Percentiles rank a stretch among this genome's conserved stretches.
These are phyloP conservation scores for Drosophila pectinifera DNA, from an alignment of 1,140 invertebrate genomes.

Conservation along the genomic window DNA sequence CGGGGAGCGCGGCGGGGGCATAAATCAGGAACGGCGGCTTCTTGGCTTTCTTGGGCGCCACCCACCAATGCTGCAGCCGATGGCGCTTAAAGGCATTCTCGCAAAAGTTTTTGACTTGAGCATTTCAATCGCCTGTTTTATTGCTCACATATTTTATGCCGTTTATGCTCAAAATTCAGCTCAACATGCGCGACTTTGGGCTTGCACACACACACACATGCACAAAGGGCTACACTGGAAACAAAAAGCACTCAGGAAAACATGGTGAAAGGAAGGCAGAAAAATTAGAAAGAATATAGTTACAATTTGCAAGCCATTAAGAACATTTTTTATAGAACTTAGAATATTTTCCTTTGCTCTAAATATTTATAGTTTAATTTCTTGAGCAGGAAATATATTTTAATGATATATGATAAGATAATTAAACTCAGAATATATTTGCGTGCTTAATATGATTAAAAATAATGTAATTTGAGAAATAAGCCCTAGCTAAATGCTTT, in stretches of 20 bases:
- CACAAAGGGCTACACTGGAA: conserved; percentile 24
- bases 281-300: too few relatives aligned
- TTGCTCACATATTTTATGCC: conserved; percentile 83
- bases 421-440: too few relatives aligned
- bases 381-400: not conserved
- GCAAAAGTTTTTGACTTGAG: conserved; percentile 80
- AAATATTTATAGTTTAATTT: too few relatives aligned
- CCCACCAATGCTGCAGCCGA: conserved; percentile 55
- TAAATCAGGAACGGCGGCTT: conserved; percentile 64
- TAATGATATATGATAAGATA: too few relatives aligned
- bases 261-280: not conserved
- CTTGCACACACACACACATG: conserved; percentile 12
- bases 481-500: too few relatives aligned
- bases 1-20: conserved; percentile 47
- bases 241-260: not conserved
- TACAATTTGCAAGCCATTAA: too few relatives aligned
- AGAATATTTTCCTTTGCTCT: too few relatives aligned
- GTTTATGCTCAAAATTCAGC: conserved; percentile 81
- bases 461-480: not conserved
- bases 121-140: conserved; percentile 83
- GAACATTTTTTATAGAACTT: too few relatives aligned
- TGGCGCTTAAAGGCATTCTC: conserved; percentile 79
- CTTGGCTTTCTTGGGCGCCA: conserved; percentile 2
- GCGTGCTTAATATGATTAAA: not conserved
- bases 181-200: conserved; percentile 55